These are phyloP conservation scores for Ctenopoma multispine DNA, from an alignment of 2,797 vertebrate species.

Conservation along the genomic window DNA sequence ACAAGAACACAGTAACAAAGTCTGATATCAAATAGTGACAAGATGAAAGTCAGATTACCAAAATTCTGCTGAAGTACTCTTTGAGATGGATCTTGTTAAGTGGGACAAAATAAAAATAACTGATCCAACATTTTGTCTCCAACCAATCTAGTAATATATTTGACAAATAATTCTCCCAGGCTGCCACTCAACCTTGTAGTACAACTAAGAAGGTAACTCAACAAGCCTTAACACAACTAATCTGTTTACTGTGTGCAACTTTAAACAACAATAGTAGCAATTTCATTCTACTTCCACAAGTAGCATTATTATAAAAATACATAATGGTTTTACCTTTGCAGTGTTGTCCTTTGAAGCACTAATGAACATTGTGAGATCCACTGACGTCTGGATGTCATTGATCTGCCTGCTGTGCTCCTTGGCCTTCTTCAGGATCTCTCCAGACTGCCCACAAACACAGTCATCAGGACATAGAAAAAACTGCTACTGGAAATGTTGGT, in stretches of 20 bases:
- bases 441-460: slow-evolving; percentile 82
- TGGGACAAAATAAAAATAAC: too few species aligned
- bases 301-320: background rate
- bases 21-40: background rate
- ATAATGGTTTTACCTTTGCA: slow-evolving; percentile 86
- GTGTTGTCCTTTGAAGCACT: slow-evolving; percentile 96
- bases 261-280: too few species aligned
- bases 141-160: too few species aligned
- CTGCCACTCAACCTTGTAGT: too few species aligned
- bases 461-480: background rate
- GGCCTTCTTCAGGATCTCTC: slow-evolving; percentile 89
- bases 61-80: too few species aligned
- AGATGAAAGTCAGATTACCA: background rate
- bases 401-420: slow-evolving; percentile 98
- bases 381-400: slow-evolving; percentile 95
- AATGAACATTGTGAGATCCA: slow-evolving; percentile 97
- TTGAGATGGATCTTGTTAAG: too few species aligned
- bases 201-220: background rate
- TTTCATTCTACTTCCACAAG: background rate
- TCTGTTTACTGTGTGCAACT: background rate
- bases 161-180: too few species aligned
- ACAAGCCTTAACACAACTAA: background rate
- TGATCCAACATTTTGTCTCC: too few species aligned
- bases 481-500: background rate
- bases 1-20: background rate